Percentiles rank a stretch among this genome's conserved stretches.
Conservation (phyloP, 2,113 vertebrate genomes). For the Peucedramus taeniatus region DNA sequence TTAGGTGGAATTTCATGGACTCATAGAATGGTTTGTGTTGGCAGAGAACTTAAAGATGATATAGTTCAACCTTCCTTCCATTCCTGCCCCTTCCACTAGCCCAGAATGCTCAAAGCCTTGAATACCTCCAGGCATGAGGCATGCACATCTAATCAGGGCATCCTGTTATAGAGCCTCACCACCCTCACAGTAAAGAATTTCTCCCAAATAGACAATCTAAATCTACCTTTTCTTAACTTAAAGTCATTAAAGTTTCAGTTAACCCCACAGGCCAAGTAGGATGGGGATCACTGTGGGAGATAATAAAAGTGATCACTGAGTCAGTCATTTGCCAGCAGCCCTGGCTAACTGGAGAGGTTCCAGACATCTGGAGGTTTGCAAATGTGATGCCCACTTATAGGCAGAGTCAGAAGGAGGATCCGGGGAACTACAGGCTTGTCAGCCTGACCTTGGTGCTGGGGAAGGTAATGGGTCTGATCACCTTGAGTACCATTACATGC, state of each 20-base stretch:
- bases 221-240: background rate
- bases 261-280: background rate
- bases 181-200: background rate
- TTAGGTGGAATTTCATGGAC: background rate
- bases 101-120: background rate
- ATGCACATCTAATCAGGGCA: background rate
- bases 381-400: background rate
- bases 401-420: background rate
- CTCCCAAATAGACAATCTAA: background rate
- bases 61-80: background rate
- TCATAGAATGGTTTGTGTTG: background rate
- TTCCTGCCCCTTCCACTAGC: background rate
- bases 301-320: background rate
- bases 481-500: too few species aligned
- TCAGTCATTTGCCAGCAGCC: background rate
- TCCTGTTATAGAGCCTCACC: background rate
- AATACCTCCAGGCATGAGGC: background rate
- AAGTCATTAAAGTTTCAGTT: background rate
- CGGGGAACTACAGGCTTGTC: background rate
- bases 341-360: background rate
- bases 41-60: background rate
- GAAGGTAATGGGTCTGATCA: background rate
- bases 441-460: background rate
- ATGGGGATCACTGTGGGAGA: background rate
- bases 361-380: background rate